A percentile compares a stretch with the other conserved stretches of the same genome.
These are phyloP conservation scores for Metopia argyrocephala DNA, from an alignment of 2,888 invertebrate genomes.

Conservation along the genomic window DNA sequence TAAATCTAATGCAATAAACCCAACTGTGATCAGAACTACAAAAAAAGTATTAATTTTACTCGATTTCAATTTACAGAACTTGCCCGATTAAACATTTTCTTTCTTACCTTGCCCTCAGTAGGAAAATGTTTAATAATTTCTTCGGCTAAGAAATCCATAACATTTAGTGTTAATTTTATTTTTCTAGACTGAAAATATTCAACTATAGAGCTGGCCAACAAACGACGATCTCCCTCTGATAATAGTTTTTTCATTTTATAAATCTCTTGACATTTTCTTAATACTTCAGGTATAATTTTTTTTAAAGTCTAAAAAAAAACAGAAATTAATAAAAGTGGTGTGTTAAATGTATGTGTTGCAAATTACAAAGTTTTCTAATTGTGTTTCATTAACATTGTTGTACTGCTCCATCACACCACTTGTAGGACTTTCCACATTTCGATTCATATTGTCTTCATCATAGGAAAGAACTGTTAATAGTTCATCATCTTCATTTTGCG, in stretches of 20 bases:
- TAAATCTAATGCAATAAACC: no score
- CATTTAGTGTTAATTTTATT: not conserved
- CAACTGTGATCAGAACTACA: no score
- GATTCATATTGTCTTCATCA: no score
- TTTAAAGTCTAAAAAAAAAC: not conserved
- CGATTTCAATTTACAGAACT: no score
- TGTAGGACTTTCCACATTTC: no score
- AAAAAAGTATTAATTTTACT: no score
- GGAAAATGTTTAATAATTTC: conserved; percentile 6
- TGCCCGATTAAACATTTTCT: no score
- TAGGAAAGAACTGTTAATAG: no score
- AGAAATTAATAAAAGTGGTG: not conserved
- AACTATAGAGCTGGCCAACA: not conserved
- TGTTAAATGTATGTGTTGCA: not conserved
- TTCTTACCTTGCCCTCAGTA: conserved; percentile 4
- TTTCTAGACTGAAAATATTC: not conserved
- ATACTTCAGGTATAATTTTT: conserved; percentile 1
- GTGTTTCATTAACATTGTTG: no score
- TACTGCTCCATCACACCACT: no score
- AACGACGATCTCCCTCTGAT: not conserved
- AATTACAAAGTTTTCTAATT: no score
- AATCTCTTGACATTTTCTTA: conserved; percentile 7
- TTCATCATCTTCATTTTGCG: no score
- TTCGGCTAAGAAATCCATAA: not conserved
- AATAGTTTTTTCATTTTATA: conserved; percentile 3